Base-by-base conservation (phyloP, 2,797 vertebrate species). In the Strix occidentalis region DNA sequence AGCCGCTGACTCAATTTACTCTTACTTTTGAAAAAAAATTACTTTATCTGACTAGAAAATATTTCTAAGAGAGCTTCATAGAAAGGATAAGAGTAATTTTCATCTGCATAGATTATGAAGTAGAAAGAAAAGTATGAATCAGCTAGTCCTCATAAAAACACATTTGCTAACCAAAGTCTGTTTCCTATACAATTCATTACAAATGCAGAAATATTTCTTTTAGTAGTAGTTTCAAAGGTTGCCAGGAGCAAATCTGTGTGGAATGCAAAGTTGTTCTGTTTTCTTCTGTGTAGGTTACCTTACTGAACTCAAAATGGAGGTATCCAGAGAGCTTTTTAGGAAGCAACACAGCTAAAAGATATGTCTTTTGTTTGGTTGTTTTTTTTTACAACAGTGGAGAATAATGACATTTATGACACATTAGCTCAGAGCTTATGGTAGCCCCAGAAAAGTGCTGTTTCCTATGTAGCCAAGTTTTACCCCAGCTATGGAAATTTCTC, bases 41-140 rank as follows among this genome's bases (percentile, higher is more conserved):
- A 63, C 24, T 76, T 77, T 70, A 29, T 41, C 57, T 61, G 60
- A 74, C 48, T 77, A 87, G 37, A 66, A 94, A 87, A 82, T 56
- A 84, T 63, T 80, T 89, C 43, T 54, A 50, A 84, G 74, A 87
- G 24, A 78, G 13, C 31, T 84, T 78, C 37, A 80, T 13, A 65
- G 39, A 81, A 95, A 92, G 41, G 35, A 20, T 76, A 57, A 88
- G 46, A 88, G 60, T 69, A 84, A 88, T 74, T 93, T 87, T 91
- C 61, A 89, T 75, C 84, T 84, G 66, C 81, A 90, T 20, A 95
- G 75, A 90, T 75, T 83, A 95, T 61, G 53, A 83, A 74, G 68
- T n/a, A 82, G 61, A 91, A 91, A 78, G 48, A 89, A 93, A 94
- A 80, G 23, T 41, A 93, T 83, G 82, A 91, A 93, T 93, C 76